Evolutionary conservation across 2,797 vertebrate species (phyloP).

Genomic region (Centroberyx gerrardi): DNA sequence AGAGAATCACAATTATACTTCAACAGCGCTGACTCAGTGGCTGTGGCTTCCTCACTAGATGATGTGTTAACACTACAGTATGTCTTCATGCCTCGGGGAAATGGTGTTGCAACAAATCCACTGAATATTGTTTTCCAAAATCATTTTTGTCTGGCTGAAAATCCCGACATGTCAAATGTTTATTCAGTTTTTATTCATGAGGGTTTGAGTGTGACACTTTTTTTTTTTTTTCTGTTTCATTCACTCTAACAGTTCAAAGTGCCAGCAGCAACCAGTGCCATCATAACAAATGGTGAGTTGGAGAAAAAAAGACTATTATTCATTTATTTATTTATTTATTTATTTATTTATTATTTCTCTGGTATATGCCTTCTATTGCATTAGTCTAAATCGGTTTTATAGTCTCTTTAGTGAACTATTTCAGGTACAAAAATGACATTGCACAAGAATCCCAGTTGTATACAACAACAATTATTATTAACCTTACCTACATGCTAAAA

Average conservation of each 20-base stretch:
- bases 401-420: background rate
- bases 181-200: background rate
- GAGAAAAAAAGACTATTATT: no score
- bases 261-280: conserved; percentile 96
- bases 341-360: background rate
- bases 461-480: no score
- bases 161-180: conserved; percentile 15
- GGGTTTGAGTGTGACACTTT: conserved; percentile 15
- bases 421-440: background rate
- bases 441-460: no score
- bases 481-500: no score
- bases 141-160: background rate
- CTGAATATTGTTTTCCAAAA: conserved; percentile 32
- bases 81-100: conserved; percentile 22
- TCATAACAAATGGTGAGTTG: conserved; percentile 97
- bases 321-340: background rate
- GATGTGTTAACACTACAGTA: conserved; percentile 38
- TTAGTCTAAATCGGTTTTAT: no score
- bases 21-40: conserved; percentile 19
- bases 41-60: conserved; percentile 13
- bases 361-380: background rate
- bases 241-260: conserved; percentile 93
- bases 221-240: conserved; percentile 36
- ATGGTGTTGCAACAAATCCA: conserved; percentile 4
- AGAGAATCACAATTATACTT: background rate